These are phyloP conservation scores for Denticeps clupeoides DNA, from an alignment of 2,797 vertebrate species.

Conservation along the genomic window DNA sequence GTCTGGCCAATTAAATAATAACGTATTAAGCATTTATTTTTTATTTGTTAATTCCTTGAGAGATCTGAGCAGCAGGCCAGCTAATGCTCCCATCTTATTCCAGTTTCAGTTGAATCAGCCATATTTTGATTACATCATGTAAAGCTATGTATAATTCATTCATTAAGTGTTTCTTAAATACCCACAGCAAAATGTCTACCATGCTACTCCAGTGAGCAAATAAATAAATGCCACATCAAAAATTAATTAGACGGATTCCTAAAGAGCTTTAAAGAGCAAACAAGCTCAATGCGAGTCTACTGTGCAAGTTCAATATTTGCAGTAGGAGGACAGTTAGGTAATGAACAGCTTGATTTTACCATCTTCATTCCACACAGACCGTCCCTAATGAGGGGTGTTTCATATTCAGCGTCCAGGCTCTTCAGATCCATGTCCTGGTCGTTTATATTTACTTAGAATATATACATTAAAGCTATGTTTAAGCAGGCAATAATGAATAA, in stretches of 20 bases:
- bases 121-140: not conserved
- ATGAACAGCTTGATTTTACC: not conserved
- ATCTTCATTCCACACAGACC: not conserved
- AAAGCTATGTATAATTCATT: slow-evolving; percentile 10
- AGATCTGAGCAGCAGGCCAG: too few species aligned
- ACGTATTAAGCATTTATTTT: too few species aligned
- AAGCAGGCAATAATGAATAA: too few species aligned
- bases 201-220: slow-evolving; percentile 16
- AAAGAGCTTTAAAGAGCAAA: slow-evolving; percentile 14
- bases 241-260: slow-evolving; percentile 21
- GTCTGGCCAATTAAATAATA: too few species aligned
- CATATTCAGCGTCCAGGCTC: too few species aligned
- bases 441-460: too few species aligned
- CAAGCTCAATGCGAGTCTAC: slow-evolving; percentile 18
- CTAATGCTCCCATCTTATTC: not conserved
- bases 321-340: slow-evolving; percentile 33
- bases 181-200: slow-evolving; percentile 9
- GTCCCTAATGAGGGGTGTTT: not conserved
- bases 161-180: slow-evolving; percentile 16
- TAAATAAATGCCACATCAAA: slow-evolving; percentile 28
- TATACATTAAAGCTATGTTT: too few species aligned
- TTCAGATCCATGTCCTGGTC: too few species aligned
- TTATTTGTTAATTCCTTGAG: too few species aligned
- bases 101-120: not conserved
- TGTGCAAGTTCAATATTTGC: slow-evolving; percentile 2